Evolutionary conservation across 92 coral and sea anemone genomes (phyloP).

Genomic region (Zoanthus gigantus): DNA sequence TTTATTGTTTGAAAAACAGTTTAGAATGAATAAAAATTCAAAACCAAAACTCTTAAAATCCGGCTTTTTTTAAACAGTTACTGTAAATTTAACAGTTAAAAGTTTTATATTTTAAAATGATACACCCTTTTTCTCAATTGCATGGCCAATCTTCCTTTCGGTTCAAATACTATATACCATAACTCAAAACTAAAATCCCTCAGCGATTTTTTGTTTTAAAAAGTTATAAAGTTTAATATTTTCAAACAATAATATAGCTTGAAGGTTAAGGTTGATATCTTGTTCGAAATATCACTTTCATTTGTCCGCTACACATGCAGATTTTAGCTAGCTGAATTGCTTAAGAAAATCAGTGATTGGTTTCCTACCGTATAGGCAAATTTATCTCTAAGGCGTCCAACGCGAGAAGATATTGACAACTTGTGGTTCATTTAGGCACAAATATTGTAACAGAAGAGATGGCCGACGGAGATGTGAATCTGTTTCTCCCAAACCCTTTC

Average conservation of each 20-base stretch:
- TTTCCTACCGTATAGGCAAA: slow-evolving; percentile 3
- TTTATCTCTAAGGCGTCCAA: neutral
- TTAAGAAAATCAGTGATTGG: neutral
- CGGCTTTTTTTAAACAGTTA: too few species aligned
- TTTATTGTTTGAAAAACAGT: too few species aligned
- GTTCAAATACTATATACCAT: neutral
- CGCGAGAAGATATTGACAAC: neutral
- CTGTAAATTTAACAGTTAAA: too few species aligned
- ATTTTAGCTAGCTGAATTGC: neutral
- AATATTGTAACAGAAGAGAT: neutral
- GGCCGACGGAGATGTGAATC: neutral
- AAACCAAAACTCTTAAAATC: too few species aligned
- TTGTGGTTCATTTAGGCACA: neutral
- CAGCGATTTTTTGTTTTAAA: neutral
- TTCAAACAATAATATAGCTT: neutral
- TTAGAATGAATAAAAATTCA: too few species aligned
- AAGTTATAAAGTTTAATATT: too few species aligned
- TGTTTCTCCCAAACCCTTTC: neutral
- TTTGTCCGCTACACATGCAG: neutral
- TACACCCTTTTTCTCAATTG: too few species aligned
- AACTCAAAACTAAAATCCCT: neutral
- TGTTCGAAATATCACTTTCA: neutral
- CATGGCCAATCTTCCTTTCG: neutral
- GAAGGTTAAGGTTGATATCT: neutral
- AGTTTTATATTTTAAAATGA: too few species aligned